Conservation (phyloP, 2,113 vertebrate genomes). For the Hypocryptadius cinnamomeus region DNA sequence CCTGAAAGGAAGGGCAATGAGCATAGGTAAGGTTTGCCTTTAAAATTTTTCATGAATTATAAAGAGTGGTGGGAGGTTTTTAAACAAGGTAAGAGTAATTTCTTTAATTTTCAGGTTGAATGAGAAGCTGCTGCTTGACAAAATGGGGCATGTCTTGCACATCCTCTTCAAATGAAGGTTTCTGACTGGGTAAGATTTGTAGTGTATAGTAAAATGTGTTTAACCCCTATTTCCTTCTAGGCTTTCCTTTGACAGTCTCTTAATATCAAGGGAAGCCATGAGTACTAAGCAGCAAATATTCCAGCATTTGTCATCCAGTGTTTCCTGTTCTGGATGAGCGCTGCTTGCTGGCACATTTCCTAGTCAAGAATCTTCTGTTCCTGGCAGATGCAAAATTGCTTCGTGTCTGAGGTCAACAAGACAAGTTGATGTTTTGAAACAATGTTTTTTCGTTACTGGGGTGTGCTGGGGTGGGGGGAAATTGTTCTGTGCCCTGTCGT, state of each 20-base stretch:
- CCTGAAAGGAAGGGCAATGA: conserved; percentile 91
- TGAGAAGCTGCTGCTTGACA: conserved; percentile 84
- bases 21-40: conserved; percentile 87
- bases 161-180: conserved; percentile 85
- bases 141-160: conserved; percentile 88
- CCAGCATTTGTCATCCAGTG: not conserved
- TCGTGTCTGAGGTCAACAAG: not conserved
- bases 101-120: conserved; percentile 98
- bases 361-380: not conserved
- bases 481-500: not conserved
- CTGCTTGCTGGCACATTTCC: not conserved
- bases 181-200: conserved; percentile 92
- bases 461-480: not conserved
- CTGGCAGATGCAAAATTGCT: not conserved
- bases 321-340: not conserved
- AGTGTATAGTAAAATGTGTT: conserved; percentile 39
- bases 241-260: conserved; percentile 10
- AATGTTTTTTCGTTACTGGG: accelerated
- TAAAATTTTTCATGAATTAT: conserved; percentile 83
- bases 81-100: conserved; percentile 93
- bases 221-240: conserved; percentile 43
- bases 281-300: not conserved
- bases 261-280: not conserved
- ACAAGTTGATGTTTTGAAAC: not conserved
- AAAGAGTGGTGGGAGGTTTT: conserved; percentile 73